Conservation (phyloP, 2,797 vertebrate genomes). For the Tadarida brasiliensis region DNA sequence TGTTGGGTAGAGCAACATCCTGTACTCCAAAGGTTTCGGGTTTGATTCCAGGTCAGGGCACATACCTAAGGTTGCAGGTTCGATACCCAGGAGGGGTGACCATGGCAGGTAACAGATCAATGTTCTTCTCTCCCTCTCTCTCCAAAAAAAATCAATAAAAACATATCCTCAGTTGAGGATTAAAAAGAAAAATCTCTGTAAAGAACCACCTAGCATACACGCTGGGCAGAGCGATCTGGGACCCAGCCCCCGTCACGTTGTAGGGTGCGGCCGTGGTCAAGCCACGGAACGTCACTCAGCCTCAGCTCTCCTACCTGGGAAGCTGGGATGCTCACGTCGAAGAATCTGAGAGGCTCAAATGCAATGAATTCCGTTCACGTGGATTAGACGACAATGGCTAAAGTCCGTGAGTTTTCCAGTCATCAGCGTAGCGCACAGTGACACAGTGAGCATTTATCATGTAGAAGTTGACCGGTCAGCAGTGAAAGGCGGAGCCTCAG, state of each 20-base stretch:
- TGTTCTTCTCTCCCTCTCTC: too few species aligned
- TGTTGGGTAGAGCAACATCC: too few species aligned
- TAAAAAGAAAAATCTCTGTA: not conserved
- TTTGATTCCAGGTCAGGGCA: too few species aligned
- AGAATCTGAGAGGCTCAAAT: not conserved
- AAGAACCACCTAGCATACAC: not conserved
- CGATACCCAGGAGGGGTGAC: too few species aligned
- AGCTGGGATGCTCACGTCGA: not conserved
- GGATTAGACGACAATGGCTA: not conserved
- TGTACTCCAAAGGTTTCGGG: too few species aligned
- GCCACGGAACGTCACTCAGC: accelerated
- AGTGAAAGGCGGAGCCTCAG: not conserved
- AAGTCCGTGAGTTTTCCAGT: not conserved
- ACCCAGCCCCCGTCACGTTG: too few species aligned
- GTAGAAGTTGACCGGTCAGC: not conserved
- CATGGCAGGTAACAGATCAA: too few species aligned
- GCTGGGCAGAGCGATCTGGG: not conserved
- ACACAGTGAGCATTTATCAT: not conserved
- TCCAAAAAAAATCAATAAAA: too few species aligned
- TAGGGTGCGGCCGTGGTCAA: too few species aligned
- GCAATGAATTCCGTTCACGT: not conserved
- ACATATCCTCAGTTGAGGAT: not conserved
- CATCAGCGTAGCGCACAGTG: not conserved
- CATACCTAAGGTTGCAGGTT: too few species aligned
- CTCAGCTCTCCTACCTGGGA: not conserved